Base-by-base conservation (phyloP, 2,797 vertebrate species). In the Microctenopoma lineatum region DNA sequence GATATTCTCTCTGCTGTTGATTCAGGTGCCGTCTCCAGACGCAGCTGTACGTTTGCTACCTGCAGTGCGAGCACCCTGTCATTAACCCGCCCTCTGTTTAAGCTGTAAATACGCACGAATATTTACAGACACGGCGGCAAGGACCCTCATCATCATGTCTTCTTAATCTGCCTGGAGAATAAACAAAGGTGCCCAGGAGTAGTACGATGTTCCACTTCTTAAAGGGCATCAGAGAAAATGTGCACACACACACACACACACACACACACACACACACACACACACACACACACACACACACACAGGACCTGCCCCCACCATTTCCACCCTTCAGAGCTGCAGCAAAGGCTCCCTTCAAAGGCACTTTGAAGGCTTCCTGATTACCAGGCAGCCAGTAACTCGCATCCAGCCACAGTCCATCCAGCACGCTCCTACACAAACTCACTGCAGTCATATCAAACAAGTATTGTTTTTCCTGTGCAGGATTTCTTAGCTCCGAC, bases 341-440 rank as follows among this genome's bases (percentile, higher is more conserved):
- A 56, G 60, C 63, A 18, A 59, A 63, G 63, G 26, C 64, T 64
- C 58, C 51, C 73, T 84, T 86, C 81, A 88, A 87, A 84, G 76
- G 0, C 0, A 0, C 84, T 87, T 84, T 86, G 83, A 87, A 84
- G 66, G 48, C 53, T 7, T 53, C 34, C 57, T 87, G 81, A 90
- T 86, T 80, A 80, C 60, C 74, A 55, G 57, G 47, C 64, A 50
- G 62, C 34, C 63, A 53, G 7, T 57, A 73, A 80, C 79, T 57
- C 66, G 50, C 58, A 73, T 67, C 53, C 53, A 72, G 62, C 50
- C 8, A 6, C 68, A 67, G 59, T 42, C 26, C 36, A 39, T 26
- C 34, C 15, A 14, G 12, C 47, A 60, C 60, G 36, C 52, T 44
- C 36, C 27, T 5, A n/a, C 42, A 29, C 65, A 59, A 66, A 25